Evolutionary conservation across 2,113 vertebrate genomes (phyloP), one percentile per base, ranked within the genome.

Genomic region (Microcebus ravelobensis): DNA sequence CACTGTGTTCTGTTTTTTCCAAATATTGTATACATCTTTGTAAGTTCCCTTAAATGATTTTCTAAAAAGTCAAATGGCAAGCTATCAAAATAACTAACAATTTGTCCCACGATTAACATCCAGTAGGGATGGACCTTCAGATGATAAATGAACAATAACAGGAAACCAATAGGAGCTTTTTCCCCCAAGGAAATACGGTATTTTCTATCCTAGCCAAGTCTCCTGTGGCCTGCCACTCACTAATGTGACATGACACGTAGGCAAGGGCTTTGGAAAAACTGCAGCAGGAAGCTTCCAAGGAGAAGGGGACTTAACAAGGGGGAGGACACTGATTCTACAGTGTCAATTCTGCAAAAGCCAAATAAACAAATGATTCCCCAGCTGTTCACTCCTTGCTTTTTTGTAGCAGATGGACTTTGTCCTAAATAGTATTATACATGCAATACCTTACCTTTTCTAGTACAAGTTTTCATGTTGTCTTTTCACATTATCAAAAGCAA

Each of bases 231-330:
- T 90, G 70, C 29, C 18, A 57, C 34, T 63, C 55, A 83, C 76
- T 90, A 86, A 82, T 90, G 74, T 87, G 94, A 97, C 84, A 94
- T 27, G 90, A 92, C 92, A 97, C 81, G 20, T 89, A 91, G 83
- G 76, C 87, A 87, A 87, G 36, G 15, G 50, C 70, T 86, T 90
- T 92, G 67, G 77, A 96, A 95, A 94, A 85, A 57, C 84, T 57
- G 61, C 8, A 70, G 57, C 87, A 94, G 81, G 96, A 97, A 96
- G 79, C 70, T 94, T 95, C 82, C 95, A 70, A 76, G 34, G 39
- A 94, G 65, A 80, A 13, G 29, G 73, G 52, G 95, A 77, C 73
- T 86, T 73, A 87, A 59, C 52, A 6, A 29, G 95, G 8, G 17
- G 20, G 17, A 36, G 18, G 39, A 65, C 14, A 34, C 52, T 12